phyloP scores from a whole-genome alignment of 2,113 vertebrate species.

The Pteropus alecto region DNA sequence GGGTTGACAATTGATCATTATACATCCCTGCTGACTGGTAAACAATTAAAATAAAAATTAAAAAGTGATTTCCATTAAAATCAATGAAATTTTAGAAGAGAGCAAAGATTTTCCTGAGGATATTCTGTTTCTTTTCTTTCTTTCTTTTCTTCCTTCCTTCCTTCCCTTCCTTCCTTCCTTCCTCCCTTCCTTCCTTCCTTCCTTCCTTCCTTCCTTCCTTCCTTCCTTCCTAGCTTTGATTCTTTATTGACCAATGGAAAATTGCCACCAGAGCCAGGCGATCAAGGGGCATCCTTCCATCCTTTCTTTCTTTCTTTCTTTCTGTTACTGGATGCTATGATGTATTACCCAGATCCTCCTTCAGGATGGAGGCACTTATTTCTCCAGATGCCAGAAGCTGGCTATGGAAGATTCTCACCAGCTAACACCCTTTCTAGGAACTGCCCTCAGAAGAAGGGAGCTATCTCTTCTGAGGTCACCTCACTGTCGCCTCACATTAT shows the following conservation, averaged over 20 bases:
- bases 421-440: neutral
- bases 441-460: neutral
- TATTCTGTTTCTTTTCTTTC: too few relatives aligned
- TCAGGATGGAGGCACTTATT: fast-evolving
- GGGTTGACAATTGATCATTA: neutral
- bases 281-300: neutral
- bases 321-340: fast-evolving
- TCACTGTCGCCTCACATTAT: neutral
- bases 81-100: neutral
- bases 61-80: neutral
- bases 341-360: neutral
- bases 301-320: too few relatives aligned
- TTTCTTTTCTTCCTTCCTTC: too few relatives aligned
- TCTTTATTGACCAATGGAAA: neutral
- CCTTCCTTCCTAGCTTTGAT: neutral
- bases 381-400: neutral
- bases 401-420: neutral
- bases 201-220: too few relatives aligned
- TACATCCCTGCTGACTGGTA: neutral
- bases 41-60: neutral
- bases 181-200: too few relatives aligned
- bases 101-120: neutral
- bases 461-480: neutral
- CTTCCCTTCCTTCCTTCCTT: too few relatives aligned
- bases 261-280: too few relatives aligned